Percentiles rank a stretch among this genome's conserved stretches.
Evolutionary conservation across 2,113 vertebrate species (phyloP).

Genomic region (Otolemur garnettii): DNA sequence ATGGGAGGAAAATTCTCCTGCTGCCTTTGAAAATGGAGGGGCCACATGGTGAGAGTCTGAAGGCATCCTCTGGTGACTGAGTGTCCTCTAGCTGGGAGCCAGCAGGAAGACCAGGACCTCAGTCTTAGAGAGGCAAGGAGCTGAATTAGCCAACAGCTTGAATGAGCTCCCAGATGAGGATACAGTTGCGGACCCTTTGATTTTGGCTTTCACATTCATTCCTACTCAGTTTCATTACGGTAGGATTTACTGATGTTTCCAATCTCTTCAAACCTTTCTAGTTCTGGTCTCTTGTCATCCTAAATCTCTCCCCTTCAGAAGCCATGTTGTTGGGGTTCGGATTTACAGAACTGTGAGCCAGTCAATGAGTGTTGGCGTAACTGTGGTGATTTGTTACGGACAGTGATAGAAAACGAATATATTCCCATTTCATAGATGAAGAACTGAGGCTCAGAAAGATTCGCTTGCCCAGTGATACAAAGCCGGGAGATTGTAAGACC

Average conservation of each 20-base stretch:
- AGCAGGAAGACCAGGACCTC: neutral
- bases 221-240: no score
- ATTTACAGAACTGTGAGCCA: neutral
- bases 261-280: no score
- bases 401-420: neutral
- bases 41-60: neutral
- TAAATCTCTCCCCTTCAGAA: no score
- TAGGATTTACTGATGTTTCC: no score
- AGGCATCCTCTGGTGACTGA: neutral
- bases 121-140: neutral
- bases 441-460: neutral
- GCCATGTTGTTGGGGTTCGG: fast-evolving
- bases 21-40: neutral
- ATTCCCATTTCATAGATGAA: neutral
- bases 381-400: neutral
- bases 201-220: neutral
- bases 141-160: neutral
- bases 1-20: neutral
- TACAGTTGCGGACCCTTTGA: fast-evolving
- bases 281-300: no score
- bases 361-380: neutral
- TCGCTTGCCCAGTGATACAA: neutral
- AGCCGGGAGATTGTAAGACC: neutral
- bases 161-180: neutral
- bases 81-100: neutral